Evolutionary conservation across 2,113 vertebrate species (phyloP).

Genomic region (Lucifuga dentata): DNA sequence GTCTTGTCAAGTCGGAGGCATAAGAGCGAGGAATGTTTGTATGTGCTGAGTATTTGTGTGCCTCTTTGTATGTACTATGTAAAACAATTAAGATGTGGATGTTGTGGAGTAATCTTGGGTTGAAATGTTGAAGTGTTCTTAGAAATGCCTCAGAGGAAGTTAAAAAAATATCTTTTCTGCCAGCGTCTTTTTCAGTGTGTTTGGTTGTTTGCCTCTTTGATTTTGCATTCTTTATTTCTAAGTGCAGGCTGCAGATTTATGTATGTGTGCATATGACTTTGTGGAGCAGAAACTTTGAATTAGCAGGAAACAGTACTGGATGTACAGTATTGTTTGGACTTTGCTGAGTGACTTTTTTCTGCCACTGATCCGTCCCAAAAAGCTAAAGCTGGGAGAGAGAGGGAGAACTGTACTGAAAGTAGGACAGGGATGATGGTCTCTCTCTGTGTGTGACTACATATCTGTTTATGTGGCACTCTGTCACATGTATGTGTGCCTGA

Average conservation of each 20-base stretch:
- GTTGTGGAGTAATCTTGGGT: too few species aligned
- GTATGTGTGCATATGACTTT: neutral
- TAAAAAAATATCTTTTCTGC: conserved; percentile 9
- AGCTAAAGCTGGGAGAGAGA: conserved; percentile 41
- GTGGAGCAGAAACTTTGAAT: conserved; percentile 46
- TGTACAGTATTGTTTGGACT: conserved; percentile 47
- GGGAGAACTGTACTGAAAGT: conserved; percentile 47
- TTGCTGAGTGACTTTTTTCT: conserved; percentile 59
- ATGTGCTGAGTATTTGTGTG: conserved; percentile 1
- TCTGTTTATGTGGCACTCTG: conserved; percentile 16
- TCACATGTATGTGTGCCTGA: too few species aligned
- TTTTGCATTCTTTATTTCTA: conserved; percentile 20
- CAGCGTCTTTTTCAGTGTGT: conserved; percentile 11
- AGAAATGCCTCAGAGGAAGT: neutral
- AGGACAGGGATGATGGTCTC: conserved; percentile 45
- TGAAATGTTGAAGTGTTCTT: neutral
- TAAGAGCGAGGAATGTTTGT: neutral
- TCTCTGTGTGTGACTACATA: conserved; percentile 32
- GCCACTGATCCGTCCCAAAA: conserved; percentile 57
- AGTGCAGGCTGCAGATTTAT: neutral
- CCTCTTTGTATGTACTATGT: neutral
- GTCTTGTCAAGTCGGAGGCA: neutral
- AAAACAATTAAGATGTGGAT: too few species aligned
- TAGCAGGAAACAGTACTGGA: conserved; percentile 25
- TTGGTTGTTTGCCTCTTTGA: conserved; percentile 24